phyloP scores from a whole-genome alignment of 2,113 vertebrate genomes.

The Globicephala melas region DNA sequence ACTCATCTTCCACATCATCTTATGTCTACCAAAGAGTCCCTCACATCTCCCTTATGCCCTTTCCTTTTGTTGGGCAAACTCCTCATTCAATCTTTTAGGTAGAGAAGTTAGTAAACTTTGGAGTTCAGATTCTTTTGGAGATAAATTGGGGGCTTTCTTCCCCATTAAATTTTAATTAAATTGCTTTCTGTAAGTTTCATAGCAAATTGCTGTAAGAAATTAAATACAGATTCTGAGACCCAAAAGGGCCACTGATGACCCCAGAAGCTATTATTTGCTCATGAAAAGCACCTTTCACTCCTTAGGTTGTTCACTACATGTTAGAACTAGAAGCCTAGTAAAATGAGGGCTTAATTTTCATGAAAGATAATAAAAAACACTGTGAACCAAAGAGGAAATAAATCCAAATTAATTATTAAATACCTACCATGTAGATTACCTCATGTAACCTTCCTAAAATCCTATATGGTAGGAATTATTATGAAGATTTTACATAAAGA shows the following conservation, averaged over 20 bases:
- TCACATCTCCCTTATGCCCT: background rate
- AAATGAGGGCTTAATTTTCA: slow-evolving; percentile 37
- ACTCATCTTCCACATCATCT: background rate
- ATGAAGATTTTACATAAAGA: background rate
- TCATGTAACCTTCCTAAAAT: slow-evolving; percentile 36
- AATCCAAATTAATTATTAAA: slow-evolving; percentile 44
- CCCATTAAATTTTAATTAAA: slow-evolving; percentile 11
- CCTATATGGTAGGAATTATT: background rate
- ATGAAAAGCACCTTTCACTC: background rate
- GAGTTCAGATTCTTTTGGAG: slow-evolving; percentile 13
- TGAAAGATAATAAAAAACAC: slow-evolving; percentile 14
- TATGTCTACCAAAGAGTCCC: background rate
- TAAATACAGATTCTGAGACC: background rate
- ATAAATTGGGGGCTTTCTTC: background rate
- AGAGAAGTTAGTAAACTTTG: background rate
- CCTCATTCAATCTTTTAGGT: background rate
- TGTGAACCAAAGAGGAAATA: slow-evolving; percentile 18
- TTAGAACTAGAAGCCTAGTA: background rate
- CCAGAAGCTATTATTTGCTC: background rate
- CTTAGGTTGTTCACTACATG: background rate
- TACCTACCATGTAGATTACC: background rate
- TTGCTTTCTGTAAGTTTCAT: background rate
- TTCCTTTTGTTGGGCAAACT: background rate
- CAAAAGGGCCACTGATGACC: background rate
- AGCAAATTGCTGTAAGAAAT: slow-evolving; percentile 28